phyloP scores from a whole-genome alignment of 2,888 invertebrate species.

The Mythimna loreyi region DNA sequence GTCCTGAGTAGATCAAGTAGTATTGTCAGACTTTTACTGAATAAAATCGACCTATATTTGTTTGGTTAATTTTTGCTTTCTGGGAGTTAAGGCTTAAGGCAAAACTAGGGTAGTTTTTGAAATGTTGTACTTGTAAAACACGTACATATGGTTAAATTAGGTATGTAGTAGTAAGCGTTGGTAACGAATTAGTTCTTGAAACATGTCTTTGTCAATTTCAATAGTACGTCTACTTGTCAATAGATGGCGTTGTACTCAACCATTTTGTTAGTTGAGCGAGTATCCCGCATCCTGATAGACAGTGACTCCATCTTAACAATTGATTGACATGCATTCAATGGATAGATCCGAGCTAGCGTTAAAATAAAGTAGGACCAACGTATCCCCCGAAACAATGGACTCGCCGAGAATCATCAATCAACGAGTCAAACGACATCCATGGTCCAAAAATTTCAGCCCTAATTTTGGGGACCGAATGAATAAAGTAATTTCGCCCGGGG shows the following conservation, averaged over 20 bases:
- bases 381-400: slow-evolving; percentile 3
- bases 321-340: slow-evolving; percentile 36
- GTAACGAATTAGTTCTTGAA: no score
- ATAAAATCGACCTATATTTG: no score
- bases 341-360: background rate
- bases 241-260: no score
- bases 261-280: slow-evolving; percentile 16
- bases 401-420: slow-evolving; percentile 1
- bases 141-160: no score
- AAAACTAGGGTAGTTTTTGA: no score
- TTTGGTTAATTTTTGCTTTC: no score
- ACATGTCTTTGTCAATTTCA: no score
- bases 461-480: background rate
- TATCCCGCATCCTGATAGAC: slow-evolving; percentile 62
- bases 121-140: background rate
- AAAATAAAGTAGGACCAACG: background rate
- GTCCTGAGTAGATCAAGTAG: no score
- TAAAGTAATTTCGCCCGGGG: background rate
- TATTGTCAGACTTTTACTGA: no score
- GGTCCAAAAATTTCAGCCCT: background rate
- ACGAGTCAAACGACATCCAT: background rate
- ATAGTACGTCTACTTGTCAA: no score
- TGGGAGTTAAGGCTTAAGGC: no score
- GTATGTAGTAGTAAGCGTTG: no score
- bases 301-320: slow-evolving; percentile 49